phyloP scores from a whole-genome alignment of 2,888 invertebrate genomes.

The Orthosia cruda region DNA sequence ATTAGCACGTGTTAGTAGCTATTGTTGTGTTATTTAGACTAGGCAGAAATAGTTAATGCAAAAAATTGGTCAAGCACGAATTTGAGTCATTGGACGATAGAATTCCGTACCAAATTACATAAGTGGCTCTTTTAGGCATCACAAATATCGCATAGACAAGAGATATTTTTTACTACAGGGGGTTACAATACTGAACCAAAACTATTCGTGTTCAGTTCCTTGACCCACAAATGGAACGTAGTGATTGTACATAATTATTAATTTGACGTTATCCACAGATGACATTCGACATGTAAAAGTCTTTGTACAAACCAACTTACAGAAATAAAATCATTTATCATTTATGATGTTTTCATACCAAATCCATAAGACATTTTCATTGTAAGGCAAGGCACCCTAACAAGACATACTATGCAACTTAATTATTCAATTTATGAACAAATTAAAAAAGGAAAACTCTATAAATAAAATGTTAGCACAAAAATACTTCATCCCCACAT shows the following conservation, averaged over 20 bases:
- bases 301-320: too few species aligned
- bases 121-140: too few species aligned
- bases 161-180: too few species aligned
- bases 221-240: background rate
- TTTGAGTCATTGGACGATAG: background rate
- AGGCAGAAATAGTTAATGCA: background rate
- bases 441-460: constrained; percentile 30
- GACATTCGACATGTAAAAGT: too few species aligned
- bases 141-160: too few species aligned
- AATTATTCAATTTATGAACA: constrained; percentile 54
- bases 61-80: background rate
- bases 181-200: too few species aligned
- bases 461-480: constrained; percentile 52
- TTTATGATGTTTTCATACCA: background rate
- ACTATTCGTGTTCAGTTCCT: background rate
- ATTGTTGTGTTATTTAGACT: constrained; percentile 1
- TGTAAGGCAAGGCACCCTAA: background rate
- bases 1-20: constrained; percentile 11
- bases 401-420: background rate
- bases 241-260: background rate
- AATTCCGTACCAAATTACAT: background rate
- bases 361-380: background rate
- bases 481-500: constrained; percentile 53
- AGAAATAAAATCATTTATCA: too few species aligned
- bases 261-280: background rate